phyloP scores from a whole-genome alignment of 2,113 vertebrate species.

The Paracanthobrama guichenoti region DNA sequence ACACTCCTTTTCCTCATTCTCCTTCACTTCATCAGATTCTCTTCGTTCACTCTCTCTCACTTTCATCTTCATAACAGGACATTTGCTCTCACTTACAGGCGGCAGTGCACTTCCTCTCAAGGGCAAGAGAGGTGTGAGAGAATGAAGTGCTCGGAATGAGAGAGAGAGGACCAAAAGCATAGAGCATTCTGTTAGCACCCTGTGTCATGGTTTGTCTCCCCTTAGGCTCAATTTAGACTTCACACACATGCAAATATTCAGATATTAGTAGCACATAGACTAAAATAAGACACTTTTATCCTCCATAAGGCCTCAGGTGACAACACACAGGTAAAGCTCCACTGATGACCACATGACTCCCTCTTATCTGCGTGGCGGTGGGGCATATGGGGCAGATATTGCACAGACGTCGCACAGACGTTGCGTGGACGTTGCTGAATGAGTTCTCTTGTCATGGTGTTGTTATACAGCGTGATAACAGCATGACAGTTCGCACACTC shows the following conservation, averaged over 20 bases:
- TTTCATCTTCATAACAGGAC: constrained; percentile 53
- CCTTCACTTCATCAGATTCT: constrained; percentile 47
- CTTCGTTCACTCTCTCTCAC: constrained; percentile 39
- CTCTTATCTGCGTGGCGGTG: not conserved
- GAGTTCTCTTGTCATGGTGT: constrained; percentile 50
- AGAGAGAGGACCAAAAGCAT: constrained; percentile 20
- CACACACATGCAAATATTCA: constrained; percentile 33
- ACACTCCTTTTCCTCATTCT: constrained; percentile 49
- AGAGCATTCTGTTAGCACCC: constrained; percentile 46
- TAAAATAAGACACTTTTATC: not conserved
- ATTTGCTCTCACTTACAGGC: constrained; percentile 60
- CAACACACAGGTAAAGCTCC: not conserved
- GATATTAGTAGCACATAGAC: not conserved
- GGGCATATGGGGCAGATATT: constrained; percentile 54
- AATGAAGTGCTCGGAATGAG: constrained; percentile 45
- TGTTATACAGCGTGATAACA: constrained; percentile 61
- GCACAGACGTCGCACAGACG: constrained; percentile 60
- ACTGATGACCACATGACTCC: constrained; percentile 25
- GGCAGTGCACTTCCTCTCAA: constrained; percentile 59
- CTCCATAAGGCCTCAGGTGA: not conserved
- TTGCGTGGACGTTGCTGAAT: constrained; percentile 60
- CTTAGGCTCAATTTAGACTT: constrained; percentile 54
- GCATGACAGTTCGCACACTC: constrained; percentile 54
- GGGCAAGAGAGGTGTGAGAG: constrained; percentile 58
- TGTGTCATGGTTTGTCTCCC: constrained; percentile 49